Percentiles rank a stretch among this genome's conserved stretches.
Conservation (phyloP, 2,888 invertebrate species). For the Buathra laborator region DNA sequence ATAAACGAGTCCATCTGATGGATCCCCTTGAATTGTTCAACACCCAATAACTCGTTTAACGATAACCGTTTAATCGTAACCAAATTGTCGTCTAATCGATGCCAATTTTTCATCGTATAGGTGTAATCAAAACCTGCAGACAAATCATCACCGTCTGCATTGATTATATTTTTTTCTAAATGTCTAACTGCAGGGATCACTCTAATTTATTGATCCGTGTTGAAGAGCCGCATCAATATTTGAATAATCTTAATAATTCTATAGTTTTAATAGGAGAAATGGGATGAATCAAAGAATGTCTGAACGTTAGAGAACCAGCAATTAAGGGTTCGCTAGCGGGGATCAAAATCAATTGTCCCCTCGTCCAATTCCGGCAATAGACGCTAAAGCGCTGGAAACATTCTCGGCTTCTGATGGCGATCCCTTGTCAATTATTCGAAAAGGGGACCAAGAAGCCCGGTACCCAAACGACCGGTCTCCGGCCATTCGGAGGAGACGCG, state of each 20-base stretch:
- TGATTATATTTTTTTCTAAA: too few relatives aligned
- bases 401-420: slow-evolving; percentile 9
- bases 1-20: slow-evolving; percentile 29
- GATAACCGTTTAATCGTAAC: slow-evolving; percentile 3
- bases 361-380: slow-evolving; percentile 2
- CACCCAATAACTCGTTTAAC: slow-evolving; percentile 8
- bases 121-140: neutral
- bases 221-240: neutral
- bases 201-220: too few relatives aligned
- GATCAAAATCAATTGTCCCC: slow-evolving; percentile 47
- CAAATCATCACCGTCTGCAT: neutral
- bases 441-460: neutral
- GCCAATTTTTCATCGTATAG: neutral
- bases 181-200: too few relatives aligned
- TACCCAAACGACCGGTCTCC: slow-evolving; percentile 7
- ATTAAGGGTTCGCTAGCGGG: slow-evolving; percentile 17
- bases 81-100: too few relatives aligned
- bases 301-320: neutral
- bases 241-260: neutral
- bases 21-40: slow-evolving; percentile 42
- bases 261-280: neutral
- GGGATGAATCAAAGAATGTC: neutral
- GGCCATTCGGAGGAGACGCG: slow-evolving; percentile 42
- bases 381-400: slow-evolving; percentile 8
- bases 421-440: slow-evolving; percentile 44